A percentile compares a stretch with the other conserved stretches of the same genome.
Evolutionary conservation across 2,797 vertebrate species (phyloP).

Genomic region (Leptatherina wallacei): DNA sequence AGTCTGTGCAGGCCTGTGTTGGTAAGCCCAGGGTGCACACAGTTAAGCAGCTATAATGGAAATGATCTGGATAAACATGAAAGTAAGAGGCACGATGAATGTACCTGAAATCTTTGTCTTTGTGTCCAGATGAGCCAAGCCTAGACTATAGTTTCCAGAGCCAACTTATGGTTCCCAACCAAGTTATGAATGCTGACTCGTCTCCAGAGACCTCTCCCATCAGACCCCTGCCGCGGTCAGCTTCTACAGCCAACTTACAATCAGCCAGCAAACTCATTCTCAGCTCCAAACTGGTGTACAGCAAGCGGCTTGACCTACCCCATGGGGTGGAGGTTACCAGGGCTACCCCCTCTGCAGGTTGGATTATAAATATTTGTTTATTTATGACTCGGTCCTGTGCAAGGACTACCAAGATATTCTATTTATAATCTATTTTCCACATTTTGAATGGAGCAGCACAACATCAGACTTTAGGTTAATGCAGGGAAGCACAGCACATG

Average conservation of each 20-base stretch:
- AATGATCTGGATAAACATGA: background rate
- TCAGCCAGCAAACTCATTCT: conserved; percentile 98
- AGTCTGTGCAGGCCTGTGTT: conserved; percentile 94
- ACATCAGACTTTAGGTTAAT: background rate
- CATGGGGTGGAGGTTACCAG: conserved; percentile 93
- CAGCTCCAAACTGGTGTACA: conserved; percentile 95
- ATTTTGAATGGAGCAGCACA: background rate
- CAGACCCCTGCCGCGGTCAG: conserved; percentile 91
- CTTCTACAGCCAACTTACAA: conserved; percentile 97
- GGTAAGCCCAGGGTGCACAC: conserved; percentile 80
- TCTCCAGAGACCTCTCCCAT: conserved; percentile 89
- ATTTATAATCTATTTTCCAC: background rate
- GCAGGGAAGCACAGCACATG: background rate
- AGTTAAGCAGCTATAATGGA: background rate
- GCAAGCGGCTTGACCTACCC: conserved; percentile 91
- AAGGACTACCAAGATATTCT: background rate
- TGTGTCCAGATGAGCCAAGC: conserved; percentile 82
- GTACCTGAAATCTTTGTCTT: conserved; percentile 7
- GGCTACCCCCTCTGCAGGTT: conserved; percentile 97
- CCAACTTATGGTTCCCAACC: conserved; percentile 88
- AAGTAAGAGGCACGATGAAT: background rate
- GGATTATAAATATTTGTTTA: background rate
- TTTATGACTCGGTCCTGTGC: background rate
- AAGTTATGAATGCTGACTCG: conserved; percentile 84
- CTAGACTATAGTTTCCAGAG: conserved; percentile 84